Conservation (phyloP, 1,140 invertebrate species). For the Gerris buenoi region DNA sequence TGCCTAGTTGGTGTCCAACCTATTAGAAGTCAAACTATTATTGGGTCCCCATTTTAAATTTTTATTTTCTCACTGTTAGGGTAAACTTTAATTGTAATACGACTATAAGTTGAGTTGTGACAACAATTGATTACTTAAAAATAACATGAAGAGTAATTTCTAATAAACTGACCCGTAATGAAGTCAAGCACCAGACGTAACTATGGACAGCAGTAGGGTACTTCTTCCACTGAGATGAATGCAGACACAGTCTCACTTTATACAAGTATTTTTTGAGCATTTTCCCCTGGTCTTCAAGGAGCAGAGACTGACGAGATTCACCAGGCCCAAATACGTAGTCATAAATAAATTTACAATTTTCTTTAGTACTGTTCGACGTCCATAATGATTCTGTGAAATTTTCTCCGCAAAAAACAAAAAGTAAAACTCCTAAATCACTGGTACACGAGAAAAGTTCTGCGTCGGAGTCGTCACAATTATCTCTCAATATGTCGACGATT, state of each 20-base stretch:
- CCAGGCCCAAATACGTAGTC: not conserved
- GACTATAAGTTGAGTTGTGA: too few relatives aligned
- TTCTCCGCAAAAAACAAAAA: constrained; percentile 8
- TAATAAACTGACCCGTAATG: too few relatives aligned
- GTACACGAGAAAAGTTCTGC: too few relatives aligned
- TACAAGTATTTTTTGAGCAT: constrained; percentile 20
- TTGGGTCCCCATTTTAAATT: too few relatives aligned
- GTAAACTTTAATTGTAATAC: too few relatives aligned
- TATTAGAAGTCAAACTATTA: too few relatives aligned
- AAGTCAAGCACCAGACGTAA: constrained; percentile 32
- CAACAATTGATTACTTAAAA: too few relatives aligned
- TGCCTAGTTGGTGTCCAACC: too few relatives aligned
- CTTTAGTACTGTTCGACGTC: constrained; percentile 7
- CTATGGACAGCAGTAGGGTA: constrained; percentile 31
- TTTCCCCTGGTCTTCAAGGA: not conserved
- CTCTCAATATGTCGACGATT: not conserved
- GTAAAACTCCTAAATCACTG: not conserved
- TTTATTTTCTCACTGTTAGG: too few relatives aligned
- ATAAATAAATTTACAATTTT: not conserved
- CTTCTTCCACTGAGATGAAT: constrained; percentile 32
- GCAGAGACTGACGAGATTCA: not conserved
- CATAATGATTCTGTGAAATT: not conserved
- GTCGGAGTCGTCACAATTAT: too few relatives aligned
- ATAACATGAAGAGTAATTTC: not conserved
- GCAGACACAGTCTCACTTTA: constrained; percentile 29